Evolutionary conservation across 2,888 invertebrate species (phyloP).

Genomic region (Cheilosia soror): DNA sequence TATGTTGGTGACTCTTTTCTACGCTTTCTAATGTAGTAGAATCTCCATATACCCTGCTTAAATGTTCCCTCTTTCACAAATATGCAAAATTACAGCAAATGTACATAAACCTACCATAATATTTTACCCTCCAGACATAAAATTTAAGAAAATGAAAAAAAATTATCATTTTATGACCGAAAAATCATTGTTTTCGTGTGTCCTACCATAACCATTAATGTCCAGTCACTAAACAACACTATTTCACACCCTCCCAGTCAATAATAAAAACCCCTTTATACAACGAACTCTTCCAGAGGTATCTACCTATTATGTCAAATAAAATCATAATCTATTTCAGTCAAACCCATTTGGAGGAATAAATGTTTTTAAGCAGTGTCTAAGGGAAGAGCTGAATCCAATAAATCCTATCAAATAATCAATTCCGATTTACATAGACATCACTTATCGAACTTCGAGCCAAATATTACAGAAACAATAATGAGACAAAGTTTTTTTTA

Average conservation of each 20-base stretch:
- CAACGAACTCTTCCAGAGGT: not conserved
- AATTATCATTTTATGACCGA: too few relatives aligned
- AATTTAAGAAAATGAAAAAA: too few relatives aligned
- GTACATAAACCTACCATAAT: too few relatives aligned
- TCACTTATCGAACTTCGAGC: not conserved
- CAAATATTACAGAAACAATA: not conserved
- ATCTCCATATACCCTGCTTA: too few relatives aligned
- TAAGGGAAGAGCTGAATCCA: conserved; percentile 50
- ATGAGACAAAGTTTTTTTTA: not conserved
- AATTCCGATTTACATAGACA: not conserved
- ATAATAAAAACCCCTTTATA: not conserved
- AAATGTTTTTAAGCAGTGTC: conserved; percentile 51
- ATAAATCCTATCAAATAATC: conserved; percentile 4
- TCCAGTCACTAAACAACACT: not conserved
- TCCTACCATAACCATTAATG: not conserved
- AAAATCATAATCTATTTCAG: conserved; percentile 47
- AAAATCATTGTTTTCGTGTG: not conserved
- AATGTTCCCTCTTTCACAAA: too few relatives aligned
- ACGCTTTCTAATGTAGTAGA: too few relatives aligned
- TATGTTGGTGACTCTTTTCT: too few relatives aligned
- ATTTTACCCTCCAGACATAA: too few relatives aligned
- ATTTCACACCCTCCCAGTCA: not conserved
- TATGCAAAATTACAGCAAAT: too few relatives aligned
- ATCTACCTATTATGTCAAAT: not conserved
- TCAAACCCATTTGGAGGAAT: conserved; percentile 15